A percentile compares a stretch with the other conserved stretches of the same genome.
phyloP scores from a whole-genome alignment of 2,797 vertebrate species.

The Gastrophryne carolinensis region DNA sequence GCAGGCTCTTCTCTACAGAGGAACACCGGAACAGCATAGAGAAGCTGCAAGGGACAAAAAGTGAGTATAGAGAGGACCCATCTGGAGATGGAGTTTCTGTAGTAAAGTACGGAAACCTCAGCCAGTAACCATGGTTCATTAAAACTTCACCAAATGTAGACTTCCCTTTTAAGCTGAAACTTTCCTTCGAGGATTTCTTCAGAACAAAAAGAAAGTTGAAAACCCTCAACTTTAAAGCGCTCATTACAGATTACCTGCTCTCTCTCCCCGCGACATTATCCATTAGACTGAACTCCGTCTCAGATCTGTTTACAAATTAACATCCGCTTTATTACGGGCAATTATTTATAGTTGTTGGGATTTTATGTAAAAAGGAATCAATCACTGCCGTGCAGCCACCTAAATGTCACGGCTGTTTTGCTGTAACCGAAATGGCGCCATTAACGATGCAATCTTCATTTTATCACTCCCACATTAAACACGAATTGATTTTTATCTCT shows the following conservation, averaged over 20 bases:
- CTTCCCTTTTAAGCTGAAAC: too few relatives aligned
- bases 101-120: too few relatives aligned
- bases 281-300: neutral
- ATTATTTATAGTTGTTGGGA: constrained; percentile 28
- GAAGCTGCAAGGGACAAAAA: too few relatives aligned
- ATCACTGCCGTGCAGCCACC: constrained; percentile 19
- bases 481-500: constrained; percentile 24
- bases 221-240: neutral
- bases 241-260: neutral
- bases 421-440: neutral
- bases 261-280: constrained; percentile 2
- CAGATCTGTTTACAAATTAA: constrained; percentile 35
- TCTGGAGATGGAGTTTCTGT: too few relatives aligned
- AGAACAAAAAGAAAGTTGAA: too few relatives aligned
- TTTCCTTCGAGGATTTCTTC: too few relatives aligned
- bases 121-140: too few relatives aligned
- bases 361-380: constrained; percentile 25
- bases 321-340: constrained; percentile 15
- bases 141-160: too few relatives aligned
- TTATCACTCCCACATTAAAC: constrained; percentile 23
- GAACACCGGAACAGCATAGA: too few relatives aligned
- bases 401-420: constrained; percentile 34
- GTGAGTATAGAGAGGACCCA: too few relatives aligned
- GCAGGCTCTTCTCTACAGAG: too few relatives aligned
- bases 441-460: constrained; percentile 31